phyloP scores from a whole-genome alignment of 1,140 invertebrate genomes.

The Caenorhabditis tropicalis region DNA sequence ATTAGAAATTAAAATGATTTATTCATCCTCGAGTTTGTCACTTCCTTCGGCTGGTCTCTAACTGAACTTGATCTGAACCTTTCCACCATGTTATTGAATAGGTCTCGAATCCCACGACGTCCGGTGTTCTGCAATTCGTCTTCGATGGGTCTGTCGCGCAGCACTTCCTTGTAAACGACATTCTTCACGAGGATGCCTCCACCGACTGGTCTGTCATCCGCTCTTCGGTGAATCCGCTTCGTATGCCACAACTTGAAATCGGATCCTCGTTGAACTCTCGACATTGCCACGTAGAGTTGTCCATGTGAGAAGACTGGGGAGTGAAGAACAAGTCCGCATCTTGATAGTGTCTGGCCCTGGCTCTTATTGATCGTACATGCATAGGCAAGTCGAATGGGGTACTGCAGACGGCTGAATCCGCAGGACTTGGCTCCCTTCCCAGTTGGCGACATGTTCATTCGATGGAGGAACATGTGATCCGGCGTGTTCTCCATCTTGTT shows the following conservation, averaged over 20 bases:
- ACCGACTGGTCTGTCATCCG: background rate
- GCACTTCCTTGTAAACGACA: background rate
- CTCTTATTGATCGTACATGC: constrained; percentile 75
- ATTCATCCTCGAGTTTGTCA: too few species aligned
- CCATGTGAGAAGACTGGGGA: constrained; percentile 73
- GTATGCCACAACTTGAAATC: constrained; percentile 16
- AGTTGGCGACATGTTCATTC: background rate
- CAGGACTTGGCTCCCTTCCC: background rate
- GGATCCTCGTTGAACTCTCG: constrained; percentile 12
- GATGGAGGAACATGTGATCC: background rate
- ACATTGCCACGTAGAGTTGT: constrained; percentile 71
- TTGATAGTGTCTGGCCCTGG: constrained; percentile 73
- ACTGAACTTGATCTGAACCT: too few species aligned
- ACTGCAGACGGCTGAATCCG: constrained; percentile 63
- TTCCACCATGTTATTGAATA: too few species aligned
- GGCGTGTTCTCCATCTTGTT: background rate
- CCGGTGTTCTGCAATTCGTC: too few species aligned
- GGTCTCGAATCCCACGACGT: too few species aligned
- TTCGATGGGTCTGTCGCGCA: background rate
- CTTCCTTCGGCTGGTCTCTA: too few species aligned
- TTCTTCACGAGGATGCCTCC: background rate
- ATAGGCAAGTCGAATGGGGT: constrained; percentile 74
- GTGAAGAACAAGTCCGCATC: constrained; percentile 71
- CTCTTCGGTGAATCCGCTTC: background rate
- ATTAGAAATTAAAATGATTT: too few species aligned